Base-by-base conservation (phyloP, 2,797 vertebrate species). In the Neosilurus hyrtlii region DNA sequence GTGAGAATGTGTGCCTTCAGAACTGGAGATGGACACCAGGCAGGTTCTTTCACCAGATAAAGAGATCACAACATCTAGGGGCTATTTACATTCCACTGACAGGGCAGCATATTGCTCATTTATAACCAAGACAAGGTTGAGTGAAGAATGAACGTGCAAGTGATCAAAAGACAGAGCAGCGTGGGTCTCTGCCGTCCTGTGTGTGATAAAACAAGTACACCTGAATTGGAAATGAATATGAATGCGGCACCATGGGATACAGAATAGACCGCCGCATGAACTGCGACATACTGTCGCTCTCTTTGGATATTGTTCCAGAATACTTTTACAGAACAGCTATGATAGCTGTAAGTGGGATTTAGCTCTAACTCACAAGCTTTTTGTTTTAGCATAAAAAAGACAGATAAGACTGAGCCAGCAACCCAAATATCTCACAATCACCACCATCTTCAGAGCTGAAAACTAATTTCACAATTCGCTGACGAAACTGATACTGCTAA, bases 21-120 rank as follows among this genome's bases (percentile, higher is more conserved):
- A 12, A 63, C 65, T 77, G 43, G 72, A 81, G 79, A 74, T 80
- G 75, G 81, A 79, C 67, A 70, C 63, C 61, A 78, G 72, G 81
- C 49, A 71, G 63, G 70, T 84, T 84, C 68, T 77, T 79, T 51
- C 76, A 30, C 75, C 54, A 83, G 80, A 82, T 81, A 56, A 82
- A 73, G 79, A 83, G 80, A 78, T 82, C 76, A 85, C 71, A 70
- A 74, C 49, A 82, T 57, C 84, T 56, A 49, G 6, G 30, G 80
- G 80, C 80, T 88, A 78, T 88, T 89, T 89, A 89, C 85, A 87
- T 87, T 87, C 87, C 89, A 81, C 35, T 26, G 65, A 30, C 75
- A 83, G 79, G 79, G 79, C 54, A 86, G 68, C 52, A 74, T 72
- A 81, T 72, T 80, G 43, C 65, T 81, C 63, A 65, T 84, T 85